Evolutionary conservation across 2,888 invertebrate species (phyloP).

Genomic region (Icerya purchasi): DNA sequence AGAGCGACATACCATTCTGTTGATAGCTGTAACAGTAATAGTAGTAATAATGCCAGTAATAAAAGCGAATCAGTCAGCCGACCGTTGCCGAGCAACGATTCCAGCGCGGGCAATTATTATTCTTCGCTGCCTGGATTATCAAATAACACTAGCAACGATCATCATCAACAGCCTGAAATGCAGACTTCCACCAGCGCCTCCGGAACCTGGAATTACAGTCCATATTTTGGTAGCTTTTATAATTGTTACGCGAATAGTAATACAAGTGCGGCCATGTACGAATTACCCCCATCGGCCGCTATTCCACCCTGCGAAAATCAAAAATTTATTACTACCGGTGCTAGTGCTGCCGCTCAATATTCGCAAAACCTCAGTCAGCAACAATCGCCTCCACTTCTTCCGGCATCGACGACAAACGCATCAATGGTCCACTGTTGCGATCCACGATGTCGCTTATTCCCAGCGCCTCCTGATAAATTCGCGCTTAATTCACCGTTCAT

Average conservation of each 20-base stretch:
- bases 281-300: neutral
- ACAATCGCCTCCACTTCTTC: neutral
- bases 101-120: too few relatives aligned
- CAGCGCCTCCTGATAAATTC: slow-evolving; percentile 8
- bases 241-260: slow-evolving; percentile 5
- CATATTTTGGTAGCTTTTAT: slow-evolving; percentile 10
- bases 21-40: slow-evolving; percentile 4
- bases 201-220: slow-evolving; percentile 9
- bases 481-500: neutral
- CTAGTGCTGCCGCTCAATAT: neutral
- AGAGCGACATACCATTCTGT: neutral
- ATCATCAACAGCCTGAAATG: neutral
- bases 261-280: too few relatives aligned
- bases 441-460: slow-evolving; percentile 7
- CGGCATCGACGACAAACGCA: neutral
- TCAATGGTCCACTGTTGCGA: slow-evolving; percentile 11
- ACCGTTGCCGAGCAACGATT: too few relatives aligned
- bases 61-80: neutral
- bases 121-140: neutral
- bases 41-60: neutral
- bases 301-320: slow-evolving; percentile 5
- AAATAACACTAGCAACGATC: too few relatives aligned
- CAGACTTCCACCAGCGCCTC: neutral
- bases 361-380: slow-evolving; percentile 1
- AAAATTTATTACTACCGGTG: too few relatives aligned